These are phyloP conservation scores for Lumbricus terrestris DNA, from an alignment of 2,888 invertebrate genomes.

Conservation along the genomic window DNA sequence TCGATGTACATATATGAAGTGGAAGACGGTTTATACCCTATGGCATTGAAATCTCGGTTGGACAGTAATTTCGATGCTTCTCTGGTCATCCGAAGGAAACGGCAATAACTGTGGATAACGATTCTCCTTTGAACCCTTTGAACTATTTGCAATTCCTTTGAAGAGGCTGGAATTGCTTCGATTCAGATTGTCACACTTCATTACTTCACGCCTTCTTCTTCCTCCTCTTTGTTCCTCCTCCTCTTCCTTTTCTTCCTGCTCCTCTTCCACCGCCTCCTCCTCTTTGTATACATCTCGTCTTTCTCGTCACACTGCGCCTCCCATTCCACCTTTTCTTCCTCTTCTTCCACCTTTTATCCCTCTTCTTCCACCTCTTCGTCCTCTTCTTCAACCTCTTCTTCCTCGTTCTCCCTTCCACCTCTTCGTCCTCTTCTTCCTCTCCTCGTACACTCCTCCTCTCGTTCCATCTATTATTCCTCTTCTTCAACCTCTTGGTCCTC, in stretches of 20 bases:
- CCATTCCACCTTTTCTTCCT: neutral
- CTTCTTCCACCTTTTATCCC: neutral
- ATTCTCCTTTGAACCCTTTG: too few relatives aligned
- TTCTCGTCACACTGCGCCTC: neutral
- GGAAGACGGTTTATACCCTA: too few relatives aligned
- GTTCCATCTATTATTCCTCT: too few relatives aligned
- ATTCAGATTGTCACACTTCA: too few relatives aligned
- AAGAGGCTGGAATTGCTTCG: too few relatives aligned
- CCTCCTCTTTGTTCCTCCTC: neutral
- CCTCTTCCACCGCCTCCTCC: neutral
- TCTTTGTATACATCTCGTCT: neutral
- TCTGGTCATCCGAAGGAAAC: too few relatives aligned
- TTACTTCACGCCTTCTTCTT: neutral
- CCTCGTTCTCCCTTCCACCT: neutral
- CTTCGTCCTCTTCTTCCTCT: neutral
- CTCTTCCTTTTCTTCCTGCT: neutral
- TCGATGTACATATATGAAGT: too few relatives aligned
- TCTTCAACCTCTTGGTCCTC: too few relatives aligned
- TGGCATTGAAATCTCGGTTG: too few relatives aligned
- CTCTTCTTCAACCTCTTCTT: neutral
- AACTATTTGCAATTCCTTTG: too few relatives aligned
- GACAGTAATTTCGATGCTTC: too few relatives aligned
- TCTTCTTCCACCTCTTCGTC: neutral
- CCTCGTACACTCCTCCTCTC: neutral
- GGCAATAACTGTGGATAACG: too few relatives aligned